These are phyloP conservation scores for Pseudorhombus dupliciocellatus DNA, from an alignment of 2,113 vertebrate species.

Conservation along the genomic window DNA sequence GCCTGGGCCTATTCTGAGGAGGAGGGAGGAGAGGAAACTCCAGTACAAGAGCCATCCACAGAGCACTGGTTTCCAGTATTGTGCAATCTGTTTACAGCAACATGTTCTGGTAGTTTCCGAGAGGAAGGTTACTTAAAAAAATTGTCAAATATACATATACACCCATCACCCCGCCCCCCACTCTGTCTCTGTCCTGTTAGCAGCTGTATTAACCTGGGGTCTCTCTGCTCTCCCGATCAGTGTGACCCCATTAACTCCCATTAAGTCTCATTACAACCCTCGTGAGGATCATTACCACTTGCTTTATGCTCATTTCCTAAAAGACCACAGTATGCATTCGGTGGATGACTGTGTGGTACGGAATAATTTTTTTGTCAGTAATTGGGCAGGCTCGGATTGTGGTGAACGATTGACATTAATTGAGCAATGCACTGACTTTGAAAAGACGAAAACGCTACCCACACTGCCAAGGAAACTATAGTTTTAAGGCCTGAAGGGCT, in stretches of 20 bases:
- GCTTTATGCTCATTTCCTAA: conserved; percentile 62
- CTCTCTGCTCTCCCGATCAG: conserved; percentile 66
- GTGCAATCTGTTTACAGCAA: too few species aligned
- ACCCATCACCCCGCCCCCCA: too few species aligned
- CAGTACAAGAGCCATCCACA: too few species aligned
- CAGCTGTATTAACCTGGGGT: conserved; percentile 69
- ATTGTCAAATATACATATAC: not conserved
- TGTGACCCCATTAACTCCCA: conserved; percentile 77
- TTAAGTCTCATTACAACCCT: conserved; percentile 71
- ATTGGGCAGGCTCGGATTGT: conserved; percentile 22
- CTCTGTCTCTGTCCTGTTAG: conserved; percentile 66
- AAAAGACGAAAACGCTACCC: conserved; percentile 30
- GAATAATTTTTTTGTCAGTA: conserved; percentile 26
- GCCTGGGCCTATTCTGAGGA: too few species aligned
- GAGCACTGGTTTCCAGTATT: too few species aligned
- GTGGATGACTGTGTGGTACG: conserved; percentile 19
- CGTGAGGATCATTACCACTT: conserved; percentile 56
- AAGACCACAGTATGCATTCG: conserved; percentile 55
- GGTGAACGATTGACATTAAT: conserved; percentile 63
- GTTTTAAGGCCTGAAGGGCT: conserved; percentile 25
- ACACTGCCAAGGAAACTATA: conserved; percentile 22
- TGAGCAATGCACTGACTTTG: conserved; percentile 45
- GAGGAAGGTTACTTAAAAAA: too few species aligned
- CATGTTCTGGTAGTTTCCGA: too few species aligned
- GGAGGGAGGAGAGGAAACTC: too few species aligned